Evolutionary conservation across 1,140 invertebrate species (phyloP).

Genomic region (Holotrichia oblita): DNA sequence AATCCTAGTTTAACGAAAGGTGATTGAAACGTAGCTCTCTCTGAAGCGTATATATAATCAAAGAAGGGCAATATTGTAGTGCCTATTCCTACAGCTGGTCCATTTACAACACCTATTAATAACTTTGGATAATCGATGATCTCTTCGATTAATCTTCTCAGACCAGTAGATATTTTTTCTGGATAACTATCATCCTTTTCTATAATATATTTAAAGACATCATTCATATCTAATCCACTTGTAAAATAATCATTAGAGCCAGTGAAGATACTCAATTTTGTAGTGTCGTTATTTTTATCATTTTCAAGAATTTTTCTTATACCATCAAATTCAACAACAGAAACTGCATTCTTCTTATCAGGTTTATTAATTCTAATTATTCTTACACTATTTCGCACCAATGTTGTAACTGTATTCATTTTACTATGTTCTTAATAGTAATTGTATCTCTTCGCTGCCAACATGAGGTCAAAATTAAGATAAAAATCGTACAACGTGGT

Average conservation of each 20-base stretch:
- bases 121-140: conserved; percentile 92
- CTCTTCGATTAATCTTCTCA: conserved; percentile 73
- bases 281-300: conserved; percentile 71
- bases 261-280: conserved; percentile 75
- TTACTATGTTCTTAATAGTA: background rate
- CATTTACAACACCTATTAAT: conserved; percentile 89
- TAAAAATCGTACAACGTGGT: background rate
- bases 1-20: conserved; percentile 86
- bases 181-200: conserved; percentile 36
- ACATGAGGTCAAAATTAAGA: background rate
- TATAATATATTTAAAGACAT: conserved; percentile 46
- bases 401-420: conserved; percentile 46
- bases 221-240: conserved; percentile 85
- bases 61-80: conserved; percentile 84
- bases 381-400: conserved; percentile 64
- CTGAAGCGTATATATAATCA: conserved; percentile 88
- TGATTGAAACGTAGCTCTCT: conserved; percentile 83
- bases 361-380: conserved; percentile 79
- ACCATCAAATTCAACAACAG: conserved; percentile 73
- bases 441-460: background rate
- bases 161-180: conserved; percentile 29
- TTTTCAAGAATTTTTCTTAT: conserved; percentile 72
- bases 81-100: conserved; percentile 90
- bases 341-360: conserved; percentile 82
- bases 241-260: conserved; percentile 83